Conservation (phyloP, 2,113 vertebrate species). For the Alouatta palliata region DNA sequence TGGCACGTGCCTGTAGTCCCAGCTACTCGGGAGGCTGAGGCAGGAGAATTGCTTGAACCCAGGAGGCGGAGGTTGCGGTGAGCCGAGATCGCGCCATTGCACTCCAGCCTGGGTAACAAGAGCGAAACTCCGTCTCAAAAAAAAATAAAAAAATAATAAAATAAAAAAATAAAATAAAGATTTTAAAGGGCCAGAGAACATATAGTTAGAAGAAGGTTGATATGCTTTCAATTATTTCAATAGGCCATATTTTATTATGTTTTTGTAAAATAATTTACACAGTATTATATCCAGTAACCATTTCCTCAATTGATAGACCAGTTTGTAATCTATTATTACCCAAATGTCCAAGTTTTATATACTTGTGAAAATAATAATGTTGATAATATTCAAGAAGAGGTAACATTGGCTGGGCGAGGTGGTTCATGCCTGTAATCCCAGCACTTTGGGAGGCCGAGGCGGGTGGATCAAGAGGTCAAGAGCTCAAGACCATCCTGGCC, state of each 20-base stretch:
- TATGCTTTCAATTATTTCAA: not conserved
- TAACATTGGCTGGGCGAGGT: not conserved
- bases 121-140: too few relatives aligned
- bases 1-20: too few relatives aligned
- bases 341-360: conserved; percentile 3
- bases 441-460: too few relatives aligned
- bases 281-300: not conserved
- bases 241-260: not conserved
- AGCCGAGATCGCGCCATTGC: too few relatives aligned
- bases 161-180: not conserved
- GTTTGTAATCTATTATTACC: not conserved
- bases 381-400: not conserved
- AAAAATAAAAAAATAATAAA: too few relatives aligned
- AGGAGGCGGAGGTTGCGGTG: too few relatives aligned
- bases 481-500: too few relatives aligned
- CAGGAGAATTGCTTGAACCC: too few relatives aligned
- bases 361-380: not conserved
- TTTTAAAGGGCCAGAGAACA: not conserved
- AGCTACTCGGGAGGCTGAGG: too few relatives aligned
- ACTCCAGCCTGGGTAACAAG: too few relatives aligned
- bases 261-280: not conserved
- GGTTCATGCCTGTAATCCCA: too few relatives aligned
- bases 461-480: too few relatives aligned
- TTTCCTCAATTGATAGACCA: not conserved
- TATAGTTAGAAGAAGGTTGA: not conserved